phyloP scores from a whole-genome alignment of 2,797 vertebrate species.

The Sebastes paucispinis region DNA sequence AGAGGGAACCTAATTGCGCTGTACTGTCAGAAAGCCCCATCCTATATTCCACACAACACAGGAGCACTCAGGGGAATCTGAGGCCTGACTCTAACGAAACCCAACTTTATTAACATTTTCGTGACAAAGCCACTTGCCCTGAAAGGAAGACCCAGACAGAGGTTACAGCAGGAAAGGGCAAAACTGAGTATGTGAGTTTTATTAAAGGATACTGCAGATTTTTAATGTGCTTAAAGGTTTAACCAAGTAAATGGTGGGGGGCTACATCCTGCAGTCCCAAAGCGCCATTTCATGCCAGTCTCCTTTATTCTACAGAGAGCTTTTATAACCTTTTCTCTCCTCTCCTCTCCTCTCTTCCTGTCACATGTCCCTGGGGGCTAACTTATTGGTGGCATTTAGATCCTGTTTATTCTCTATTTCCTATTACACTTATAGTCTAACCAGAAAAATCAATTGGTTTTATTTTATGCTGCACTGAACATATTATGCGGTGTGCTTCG shows the following conservation, averaged over 20 bases:
- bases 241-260: constrained; percentile 23
- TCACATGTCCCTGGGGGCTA: neutral
- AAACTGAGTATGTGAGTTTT: constrained; percentile 40
- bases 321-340: neutral
- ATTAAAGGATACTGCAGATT: constrained; percentile 38
- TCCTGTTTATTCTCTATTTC: neutral
- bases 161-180: constrained; percentile 49
- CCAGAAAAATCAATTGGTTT: neutral
- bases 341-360: neutral
- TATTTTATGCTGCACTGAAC: neutral
- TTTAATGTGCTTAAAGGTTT: constrained; percentile 51
- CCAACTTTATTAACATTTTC: constrained; percentile 64
- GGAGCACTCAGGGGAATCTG: constrained; percentile 24
- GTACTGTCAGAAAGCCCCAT: constrained; percentile 23
- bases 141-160: constrained; percentile 36
- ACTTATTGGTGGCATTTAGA: neutral
- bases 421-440: neutral
- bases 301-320: constrained; percentile 11
- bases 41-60: constrained; percentile 16
- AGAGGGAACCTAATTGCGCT: constrained; percentile 40
- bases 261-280: neutral
- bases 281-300: neutral
- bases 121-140: constrained; percentile 47
- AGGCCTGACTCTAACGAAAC: constrained; percentile 34
- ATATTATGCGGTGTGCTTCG: neutral